phyloP scores from a whole-genome alignment of 2,888 invertebrate genomes.

The Sesamia inferens region DNA sequence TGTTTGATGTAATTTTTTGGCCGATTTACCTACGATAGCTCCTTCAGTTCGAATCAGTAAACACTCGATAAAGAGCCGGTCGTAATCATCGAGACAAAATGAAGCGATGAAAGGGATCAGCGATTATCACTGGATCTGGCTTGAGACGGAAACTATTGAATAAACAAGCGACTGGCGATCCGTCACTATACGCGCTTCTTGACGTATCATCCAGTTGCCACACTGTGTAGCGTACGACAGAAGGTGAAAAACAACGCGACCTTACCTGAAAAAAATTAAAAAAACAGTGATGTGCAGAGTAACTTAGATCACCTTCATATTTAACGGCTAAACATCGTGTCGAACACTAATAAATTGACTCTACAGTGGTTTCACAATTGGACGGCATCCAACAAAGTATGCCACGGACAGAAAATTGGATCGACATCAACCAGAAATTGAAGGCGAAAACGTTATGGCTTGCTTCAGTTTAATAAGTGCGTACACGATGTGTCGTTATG shows the following conservation, averaged over 20 bases:
- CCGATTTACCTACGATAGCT: background rate
- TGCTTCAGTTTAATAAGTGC: slow-evolving; percentile 62
- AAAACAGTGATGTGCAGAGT: background rate
- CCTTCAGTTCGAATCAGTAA: slow-evolving; percentile 32
- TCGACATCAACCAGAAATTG: slow-evolving; percentile 44
- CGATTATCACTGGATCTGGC: slow-evolving; percentile 58
- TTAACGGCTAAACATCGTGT: slow-evolving; percentile 29
- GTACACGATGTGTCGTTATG: slow-evolving; percentile 59
- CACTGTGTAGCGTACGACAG: slow-evolving; percentile 38
- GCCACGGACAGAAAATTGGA: slow-evolving; percentile 42
- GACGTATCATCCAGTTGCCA: slow-evolving; percentile 44
- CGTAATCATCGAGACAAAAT: slow-evolving; percentile 62
- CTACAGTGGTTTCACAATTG: slow-evolving; percentile 42
- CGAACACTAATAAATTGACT: slow-evolving; percentile 30
- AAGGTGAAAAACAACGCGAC: slow-evolving; percentile 20
- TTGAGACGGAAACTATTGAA: slow-evolving; percentile 69
- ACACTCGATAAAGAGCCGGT: slow-evolving; percentile 49
- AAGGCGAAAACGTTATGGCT: slow-evolving; percentile 46
- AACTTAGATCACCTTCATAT: slow-evolving; percentile 13
- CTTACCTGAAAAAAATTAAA: background rate
- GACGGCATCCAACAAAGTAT: slow-evolving; percentile 42
- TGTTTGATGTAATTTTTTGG: background rate
- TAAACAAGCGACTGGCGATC: slow-evolving; percentile 70
- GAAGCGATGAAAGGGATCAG: slow-evolving; percentile 63
- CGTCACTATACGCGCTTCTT: slow-evolving; percentile 62